These are phyloP conservation scores for Rachycentron canadum DNA, from an alignment of 2,797 vertebrate species.

Conservation along the genomic window DNA sequence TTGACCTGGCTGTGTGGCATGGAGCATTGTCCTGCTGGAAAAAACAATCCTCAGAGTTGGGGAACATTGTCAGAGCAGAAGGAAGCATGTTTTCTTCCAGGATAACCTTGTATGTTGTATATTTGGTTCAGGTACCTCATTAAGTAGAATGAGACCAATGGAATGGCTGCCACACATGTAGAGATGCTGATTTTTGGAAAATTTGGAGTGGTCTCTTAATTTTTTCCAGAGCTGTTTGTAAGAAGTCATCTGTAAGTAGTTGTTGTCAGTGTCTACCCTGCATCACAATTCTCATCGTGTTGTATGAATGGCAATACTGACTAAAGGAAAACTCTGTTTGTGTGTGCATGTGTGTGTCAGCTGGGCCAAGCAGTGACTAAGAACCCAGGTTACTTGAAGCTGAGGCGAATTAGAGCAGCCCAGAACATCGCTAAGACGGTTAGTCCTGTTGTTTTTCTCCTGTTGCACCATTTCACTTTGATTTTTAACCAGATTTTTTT, in stretches of 20 bases:
- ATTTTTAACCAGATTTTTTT: not conserved
- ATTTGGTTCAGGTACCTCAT: no score
- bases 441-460: slow-evolving; percentile 4
- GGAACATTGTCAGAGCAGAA: no score
- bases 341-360: slow-evolving; percentile 58
- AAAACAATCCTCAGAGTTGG: no score
- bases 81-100: no score
- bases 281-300: not conserved
- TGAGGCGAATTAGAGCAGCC: slow-evolving; percentile 92
- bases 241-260: not conserved
- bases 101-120: no score
- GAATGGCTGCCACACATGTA: no score
- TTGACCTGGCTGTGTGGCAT: no score
- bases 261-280: not conserved
- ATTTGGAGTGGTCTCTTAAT: no score
- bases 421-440: slow-evolving; percentile 95
- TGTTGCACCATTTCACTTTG: not conserved
- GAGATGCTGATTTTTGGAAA: no score
- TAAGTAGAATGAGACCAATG: no score
- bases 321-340: not conserved
- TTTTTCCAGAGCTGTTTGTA: no score
- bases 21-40: no score
- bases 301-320: not conserved
- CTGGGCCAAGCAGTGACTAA: slow-evolving; percentile 91
- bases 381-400: slow-evolving; percentile 95